Conservation (phyloP, 2,113 vertebrate species). For the Azemiops feae region DNA sequence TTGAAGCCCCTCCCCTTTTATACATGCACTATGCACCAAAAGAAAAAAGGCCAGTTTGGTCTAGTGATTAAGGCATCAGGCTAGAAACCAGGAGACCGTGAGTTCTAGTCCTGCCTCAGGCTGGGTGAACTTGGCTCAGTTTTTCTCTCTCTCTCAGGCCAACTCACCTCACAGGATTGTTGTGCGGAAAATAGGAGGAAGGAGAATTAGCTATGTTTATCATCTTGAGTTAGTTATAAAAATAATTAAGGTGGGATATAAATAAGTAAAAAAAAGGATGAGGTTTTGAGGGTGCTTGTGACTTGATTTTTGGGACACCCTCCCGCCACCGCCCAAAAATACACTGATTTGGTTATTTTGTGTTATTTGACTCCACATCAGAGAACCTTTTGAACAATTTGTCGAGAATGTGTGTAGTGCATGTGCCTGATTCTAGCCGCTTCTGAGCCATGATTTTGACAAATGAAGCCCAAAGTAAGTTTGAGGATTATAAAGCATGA, state of each 20-base stretch:
- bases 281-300: background rate
- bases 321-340: background rate
- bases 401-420: slow-evolving; percentile 3
- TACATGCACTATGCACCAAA: background rate
- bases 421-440: background rate
- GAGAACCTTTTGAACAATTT: slow-evolving; percentile 29
- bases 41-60: background rate
- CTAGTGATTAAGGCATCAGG: background rate
- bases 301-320: background rate
- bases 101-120: background rate
- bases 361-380: background rate
- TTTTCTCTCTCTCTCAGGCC: background rate
- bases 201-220: background rate
- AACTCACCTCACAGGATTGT: background rate
- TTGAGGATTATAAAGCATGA: slow-evolving; percentile 28
- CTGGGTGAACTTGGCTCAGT: background rate
- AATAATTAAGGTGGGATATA: background rate
- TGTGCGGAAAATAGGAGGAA: background rate
- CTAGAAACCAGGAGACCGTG: background rate
- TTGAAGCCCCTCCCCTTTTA: background rate
- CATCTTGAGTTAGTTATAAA: background rate
- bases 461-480: slow-evolving; percentile 18
- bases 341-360: background rate
- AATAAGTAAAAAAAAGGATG: background rate
- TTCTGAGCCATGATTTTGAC: slow-evolving; percentile 26